Evolutionary conservation across 1,140 invertebrate species (phyloP), one percentile per base, ranked within the genome.

Genomic region (Eumeta japonica): DNA sequence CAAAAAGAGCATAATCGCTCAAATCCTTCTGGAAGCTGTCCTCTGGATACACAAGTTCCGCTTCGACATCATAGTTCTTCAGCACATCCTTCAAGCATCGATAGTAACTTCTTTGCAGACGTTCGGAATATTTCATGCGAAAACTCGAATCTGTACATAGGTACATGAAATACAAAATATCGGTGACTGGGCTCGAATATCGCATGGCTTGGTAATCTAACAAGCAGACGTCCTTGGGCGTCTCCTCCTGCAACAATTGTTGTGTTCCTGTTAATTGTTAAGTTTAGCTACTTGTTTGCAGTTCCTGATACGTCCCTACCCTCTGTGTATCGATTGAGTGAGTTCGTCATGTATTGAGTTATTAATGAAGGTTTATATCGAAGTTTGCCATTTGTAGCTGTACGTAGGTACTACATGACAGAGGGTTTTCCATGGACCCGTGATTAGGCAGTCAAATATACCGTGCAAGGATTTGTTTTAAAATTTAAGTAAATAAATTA

Each of bases 121-220:
- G 37, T 28, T 59, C 37, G 9, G 63, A 53, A 39, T 63, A 35
- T 44, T 62, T 34, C 37, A 46, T 54, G 61, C 68, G 55, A 34
- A 70, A 73, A 41, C 46, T 28, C 7, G 63, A 59, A 24, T 66
- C 59, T 3, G 65, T 73, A 16, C 63, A 58, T 1, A 68, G 37
- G 28, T 56, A 68, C 31, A 65, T 17, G 18, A 73, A 70, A 34
- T 68, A 58, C 5, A 66, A 30, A 11, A 73, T 51, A 20, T 73
- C 65, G 5, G 58, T 62, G 1, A 50, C 44, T 5, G 68, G 65
- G 39, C 40, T 63, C 5, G 58, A 48, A 28, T 58, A 63, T 3
- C 68, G 42, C 53, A 70, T 56, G 15, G 57, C 55, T 58, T 73
- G 68, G 28, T 61, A 73, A 33, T 73, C 68, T 32, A 73, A 35